Evolutionary conservation across 1,140 invertebrate species (phyloP), one percentile per base, ranked within the genome.

Genomic region (Brachionus calyciflorus): DNA sequence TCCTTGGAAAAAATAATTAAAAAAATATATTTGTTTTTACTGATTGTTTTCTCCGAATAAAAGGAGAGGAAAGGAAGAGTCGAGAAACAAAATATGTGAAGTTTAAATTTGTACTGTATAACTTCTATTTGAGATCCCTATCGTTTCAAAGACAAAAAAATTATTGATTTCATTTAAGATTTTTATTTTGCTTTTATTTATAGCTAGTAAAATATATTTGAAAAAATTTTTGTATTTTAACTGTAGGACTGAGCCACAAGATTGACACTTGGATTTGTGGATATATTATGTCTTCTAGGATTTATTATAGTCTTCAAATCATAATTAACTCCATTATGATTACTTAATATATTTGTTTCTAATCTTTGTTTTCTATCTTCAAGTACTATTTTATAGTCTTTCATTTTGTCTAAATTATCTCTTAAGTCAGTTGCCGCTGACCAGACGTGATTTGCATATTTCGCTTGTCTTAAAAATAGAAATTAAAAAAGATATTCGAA

Each of bases 331-430:
- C 69, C 69, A 21, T 21, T 51, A 51, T 55, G 46, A 26, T 73
- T 73, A n/a, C 69, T 73, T 33, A 49, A 51, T 12, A 73, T 49
- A 26, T 73, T 73, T 19, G 69, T 73, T 14, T 73, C 30, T 19
- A 49, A 53, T 51, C 69, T 30, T 28, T 41, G 44, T 2, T 9
- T 49, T 73, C 69, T 73, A 41, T 73, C 69, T 7, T 40, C 33
- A 5, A 73, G 40, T 9, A 51, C 46, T 14, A 30, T 19, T 33
- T 55, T 49, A 30, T 73, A 73, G 12, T 73, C 69, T 17, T 40
- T 73, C 69, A 73, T 73, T 21, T 73, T 73, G 14, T 48, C 24
- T 12, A 73, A 40, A 26, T 73, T 73, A 41, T 73, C 51, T 40
- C 46, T 49, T 5, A 73, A 24, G 1, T 51, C 28, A 7, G 26